Base-by-base conservation (phyloP, 2,888 invertebrate genomes). In the Caradrina clavipalpis region DNA sequence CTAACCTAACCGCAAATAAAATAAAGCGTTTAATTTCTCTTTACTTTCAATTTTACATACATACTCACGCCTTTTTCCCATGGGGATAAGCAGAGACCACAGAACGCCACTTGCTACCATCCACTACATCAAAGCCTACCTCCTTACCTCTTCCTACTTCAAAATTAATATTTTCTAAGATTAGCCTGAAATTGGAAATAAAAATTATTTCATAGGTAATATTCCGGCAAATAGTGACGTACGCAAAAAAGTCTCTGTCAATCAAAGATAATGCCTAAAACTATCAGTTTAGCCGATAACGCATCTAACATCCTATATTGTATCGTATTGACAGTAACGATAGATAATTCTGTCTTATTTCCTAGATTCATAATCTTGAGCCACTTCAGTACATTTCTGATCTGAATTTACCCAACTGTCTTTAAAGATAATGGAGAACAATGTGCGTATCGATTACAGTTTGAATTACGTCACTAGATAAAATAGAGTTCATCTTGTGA, bases 301-400 rank as follows among this genome's bases (percentile, higher is more conserved):
- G 53, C 13, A 50, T 42, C 31, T 47, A 61, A 60, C 61, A n/a
- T 22, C 26, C 49, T 1, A 15, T 15, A n/a, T n/a, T 21, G 8
- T n/a, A 15, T 50, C 31, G 7, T 19, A 51, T 22, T 54, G 77
- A 72, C 66, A 77, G 45, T 26, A 61, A 8, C 49, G 5, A 59
- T 35, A 72, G 61, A 77, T 72, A 66, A 65, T 66, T 21, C 13
- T 42, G n/a, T 61, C 68, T 51, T n/a, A 35, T 51, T 59, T 66
- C 58, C 54, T 61, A 67, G 61, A 77, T 62, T 8, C 2, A 31
- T 26, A 77, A 56, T 72, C 60, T 58, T 10, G 17, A 47, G 2
- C n/a, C 47, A 66, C 56, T 22, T 19, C 17, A n/a, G 3, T 42
- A 2, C 4, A 31, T 55, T 47, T 47, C 19, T 7, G 17, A 69